Conservation (phyloP, 1,140 invertebrate genomes). For the Ganaspis sp. region DNA sequence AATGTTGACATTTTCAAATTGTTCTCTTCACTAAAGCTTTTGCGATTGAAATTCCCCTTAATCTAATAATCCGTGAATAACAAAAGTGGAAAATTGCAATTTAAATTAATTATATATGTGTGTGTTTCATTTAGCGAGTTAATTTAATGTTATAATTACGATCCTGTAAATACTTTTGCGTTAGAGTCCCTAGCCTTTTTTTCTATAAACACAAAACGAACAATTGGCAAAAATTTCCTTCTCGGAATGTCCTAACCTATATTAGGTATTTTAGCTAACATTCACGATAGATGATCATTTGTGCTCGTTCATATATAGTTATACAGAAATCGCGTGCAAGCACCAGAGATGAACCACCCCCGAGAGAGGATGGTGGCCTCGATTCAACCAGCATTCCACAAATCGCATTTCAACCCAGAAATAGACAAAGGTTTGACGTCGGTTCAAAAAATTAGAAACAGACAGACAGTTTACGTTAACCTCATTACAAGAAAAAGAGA, state of each 20-base stretch:
- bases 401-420: slow-evolving; percentile 39
- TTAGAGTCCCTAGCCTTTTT: too few species aligned
- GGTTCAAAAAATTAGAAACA: slow-evolving; percentile 7
- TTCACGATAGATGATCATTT: slow-evolving; percentile 1
- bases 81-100: neutral
- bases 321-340: slow-evolving; percentile 34
- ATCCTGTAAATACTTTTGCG: too few species aligned
- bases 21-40: neutral
- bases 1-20: slow-evolving; percentile 24
- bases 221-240: neutral
- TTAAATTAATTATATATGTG: too few species aligned
- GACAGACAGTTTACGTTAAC: neutral
- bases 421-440: slow-evolving; percentile 41
- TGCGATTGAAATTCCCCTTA: neutral
- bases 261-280: slow-evolving; percentile 36
- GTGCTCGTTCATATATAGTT: neutral
- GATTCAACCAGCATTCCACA: slow-evolving; percentile 42
- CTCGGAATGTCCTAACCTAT: slow-evolving; percentile 30
- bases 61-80: neutral
- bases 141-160: too few species aligned
- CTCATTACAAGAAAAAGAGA: neutral
- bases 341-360: slow-evolving; percentile 31
- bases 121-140: too few species aligned
- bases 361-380: slow-evolving; percentile 12
- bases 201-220: too few species aligned